phyloP scores from a whole-genome alignment of 2,113 vertebrate genomes.

The Zootoca vivipara region DNA sequence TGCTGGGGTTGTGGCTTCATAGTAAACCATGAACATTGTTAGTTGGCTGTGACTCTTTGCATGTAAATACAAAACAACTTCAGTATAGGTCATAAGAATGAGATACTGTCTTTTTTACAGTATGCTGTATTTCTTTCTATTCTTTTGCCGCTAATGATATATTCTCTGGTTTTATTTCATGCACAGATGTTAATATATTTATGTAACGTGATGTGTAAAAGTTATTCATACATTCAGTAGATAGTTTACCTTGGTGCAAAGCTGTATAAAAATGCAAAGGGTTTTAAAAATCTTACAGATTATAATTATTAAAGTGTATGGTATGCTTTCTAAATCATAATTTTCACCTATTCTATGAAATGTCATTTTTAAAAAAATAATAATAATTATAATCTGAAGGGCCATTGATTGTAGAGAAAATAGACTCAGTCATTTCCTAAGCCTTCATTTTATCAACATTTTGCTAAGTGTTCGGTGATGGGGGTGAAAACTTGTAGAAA shows the following conservation, averaged over 20 bases:
- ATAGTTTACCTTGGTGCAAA: constrained; percentile 75
- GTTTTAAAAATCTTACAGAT: constrained; percentile 56
- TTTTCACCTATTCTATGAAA: constrained; percentile 44
- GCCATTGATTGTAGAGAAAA: constrained; percentile 60
- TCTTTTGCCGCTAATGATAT: constrained; percentile 69
- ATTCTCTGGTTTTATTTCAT: constrained; percentile 71
- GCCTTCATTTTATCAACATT: constrained; percentile 68
- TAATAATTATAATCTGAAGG: constrained; percentile 12
- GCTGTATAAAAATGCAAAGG: constrained; percentile 65
- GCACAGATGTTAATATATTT: constrained; percentile 80
- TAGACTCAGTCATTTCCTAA: constrained; percentile 59
- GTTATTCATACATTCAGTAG: constrained; percentile 46
- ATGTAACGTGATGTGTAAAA: constrained; percentile 71
- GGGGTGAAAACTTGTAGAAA: constrained; percentile 57
- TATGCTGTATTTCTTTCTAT: constrained; percentile 77
- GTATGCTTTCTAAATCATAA: constrained; percentile 57
- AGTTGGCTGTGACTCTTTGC: constrained; percentile 73
- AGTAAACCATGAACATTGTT: constrained; percentile 74
- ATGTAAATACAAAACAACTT: constrained; percentile 55
- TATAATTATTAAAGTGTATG: constrained; percentile 46
- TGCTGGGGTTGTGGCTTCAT: constrained; percentile 78
- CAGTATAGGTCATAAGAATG: constrained; percentile 71
- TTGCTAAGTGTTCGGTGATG: constrained; percentile 62
- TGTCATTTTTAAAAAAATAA: constrained; percentile 49
- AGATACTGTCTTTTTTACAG: constrained; percentile 73